Percentiles rank a stretch among this genome's conserved stretches.
These are phyloP conservation scores for Trypoxylus dichotomus DNA, from an alignment of 1,140 invertebrate species.

Conservation along the genomic window DNA sequence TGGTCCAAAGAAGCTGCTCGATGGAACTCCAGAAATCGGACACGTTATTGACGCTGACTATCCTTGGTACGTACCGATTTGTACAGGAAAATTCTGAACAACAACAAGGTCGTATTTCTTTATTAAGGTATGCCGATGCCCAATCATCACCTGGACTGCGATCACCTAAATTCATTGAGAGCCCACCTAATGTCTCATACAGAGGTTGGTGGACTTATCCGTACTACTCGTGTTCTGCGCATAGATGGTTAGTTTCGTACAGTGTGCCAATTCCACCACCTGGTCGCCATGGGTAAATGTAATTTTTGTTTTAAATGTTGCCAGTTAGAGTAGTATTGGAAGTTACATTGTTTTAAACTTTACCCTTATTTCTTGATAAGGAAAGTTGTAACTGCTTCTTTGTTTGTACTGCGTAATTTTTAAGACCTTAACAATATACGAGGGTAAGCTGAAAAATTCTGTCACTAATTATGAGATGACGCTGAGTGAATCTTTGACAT, in stretches of 20 bases:
- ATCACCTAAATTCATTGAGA: conserved; percentile 72
- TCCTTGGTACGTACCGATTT: conserved; percentile 57
- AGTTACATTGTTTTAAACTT: too few relatives aligned
- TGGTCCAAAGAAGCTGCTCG: conserved; percentile 55
- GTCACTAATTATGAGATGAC: too few relatives aligned
- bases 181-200: conserved; percentile 65
- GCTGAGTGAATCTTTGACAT: too few relatives aligned
- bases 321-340: too few relatives aligned
- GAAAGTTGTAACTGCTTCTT: too few relatives aligned
- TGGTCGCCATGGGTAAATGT: conserved; percentile 59
- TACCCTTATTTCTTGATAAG: too few relatives aligned
- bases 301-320: background rate
- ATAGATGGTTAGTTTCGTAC: conserved; percentile 77
- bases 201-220: conserved; percentile 80
- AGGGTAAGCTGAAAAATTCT: too few relatives aligned
- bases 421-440: too few relatives aligned
- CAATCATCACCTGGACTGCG: conserved; percentile 56
- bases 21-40: conserved; percentile 57
- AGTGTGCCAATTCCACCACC: conserved; percentile 70
- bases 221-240: conserved; percentile 73
- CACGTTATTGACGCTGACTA: conserved; percentile 57
- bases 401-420: too few relatives aligned
- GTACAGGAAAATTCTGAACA: background rate
- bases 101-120: background rate
- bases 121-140: conserved; percentile 58